These are phyloP conservation scores for Oikopleura dioica DNA, from an alignment of 23 tunicate species.

Conservation along the genomic window DNA sequence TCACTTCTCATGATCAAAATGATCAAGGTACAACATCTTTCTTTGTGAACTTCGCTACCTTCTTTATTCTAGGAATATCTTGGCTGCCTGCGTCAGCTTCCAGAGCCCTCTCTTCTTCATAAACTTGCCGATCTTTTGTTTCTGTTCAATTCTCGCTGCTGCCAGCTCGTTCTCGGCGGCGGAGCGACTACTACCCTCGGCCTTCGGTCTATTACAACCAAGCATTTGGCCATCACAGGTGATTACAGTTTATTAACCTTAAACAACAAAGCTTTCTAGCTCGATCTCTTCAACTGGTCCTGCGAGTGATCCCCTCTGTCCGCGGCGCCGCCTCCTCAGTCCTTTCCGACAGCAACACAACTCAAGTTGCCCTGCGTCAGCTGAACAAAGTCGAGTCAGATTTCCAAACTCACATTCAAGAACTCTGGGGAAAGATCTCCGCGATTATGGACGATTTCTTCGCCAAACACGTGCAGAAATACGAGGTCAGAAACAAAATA, in stretches of 20 bases:
- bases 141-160: slow-evolving; percentile 49
- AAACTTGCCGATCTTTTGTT: slow-evolving; percentile 50
- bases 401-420: slow-evolving; percentile 40
- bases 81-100: too few species aligned
- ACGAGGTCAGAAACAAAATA: too few species aligned
- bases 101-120: slow-evolving; percentile 31
- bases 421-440: slow-evolving; percentile 36
- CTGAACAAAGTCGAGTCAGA: too few species aligned
- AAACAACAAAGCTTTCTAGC: too few species aligned
- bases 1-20: slow-evolving; percentile 40
- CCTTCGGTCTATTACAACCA: slow-evolving; percentile 51
- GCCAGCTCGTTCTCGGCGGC: slow-evolving; percentile 63
- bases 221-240: slow-evolving; percentile 62
- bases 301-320: too few species aligned
- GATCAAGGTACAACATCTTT: slow-evolving; percentile 50
- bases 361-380: too few species aligned
- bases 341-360: too few species aligned
- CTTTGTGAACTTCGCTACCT: too few species aligned
- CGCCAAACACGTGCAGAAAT: slow-evolving; percentile 26
- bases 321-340: too few species aligned
- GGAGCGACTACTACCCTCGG: slow-evolving; percentile 50
- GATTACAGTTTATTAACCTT: too few species aligned
- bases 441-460: slow-evolving; percentile 27
- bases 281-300: too few species aligned
- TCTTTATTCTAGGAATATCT: too few species aligned